Conservation (phyloP, 2,113 vertebrate genomes). For the Barnardius zonarius region DNA sequence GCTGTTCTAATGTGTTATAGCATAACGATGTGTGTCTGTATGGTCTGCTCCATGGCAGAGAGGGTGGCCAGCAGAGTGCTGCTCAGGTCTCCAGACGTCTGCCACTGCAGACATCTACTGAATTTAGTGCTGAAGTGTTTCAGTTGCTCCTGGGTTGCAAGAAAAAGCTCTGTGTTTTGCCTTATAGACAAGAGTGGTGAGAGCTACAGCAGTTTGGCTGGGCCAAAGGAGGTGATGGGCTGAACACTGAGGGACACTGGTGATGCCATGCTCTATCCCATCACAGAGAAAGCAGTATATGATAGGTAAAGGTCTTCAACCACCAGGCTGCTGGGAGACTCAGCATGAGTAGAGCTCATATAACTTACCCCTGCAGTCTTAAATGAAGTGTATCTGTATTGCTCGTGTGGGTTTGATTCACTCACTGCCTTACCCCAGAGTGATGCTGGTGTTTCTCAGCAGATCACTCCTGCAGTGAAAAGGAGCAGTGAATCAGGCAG, state of each 20-base stretch:
- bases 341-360: accelerated
- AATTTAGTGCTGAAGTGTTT: neutral
- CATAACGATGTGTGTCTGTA: neutral
- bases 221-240: neutral
- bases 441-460: neutral
- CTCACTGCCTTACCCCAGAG: neutral
- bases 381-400: neutral
- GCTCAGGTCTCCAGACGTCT: neutral
- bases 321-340: neutral
- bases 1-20: neutral
- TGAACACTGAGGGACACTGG: accelerated
- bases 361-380: neutral
- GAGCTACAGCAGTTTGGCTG: neutral
- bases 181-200: neutral
- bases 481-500: neutral
- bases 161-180: neutral
- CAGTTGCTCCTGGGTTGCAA: neutral
- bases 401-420: neutral
- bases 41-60: neutral
- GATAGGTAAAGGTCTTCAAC: neutral
- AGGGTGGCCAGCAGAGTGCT: neutral
- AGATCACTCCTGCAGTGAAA: neutral
- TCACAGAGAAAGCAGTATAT: neutral
- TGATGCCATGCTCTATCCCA: neutral
- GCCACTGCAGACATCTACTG: neutral